Evolutionary conservation across 2,797 vertebrate genomes (phyloP).

Genomic region (Fundulus diaphanus): DNA sequence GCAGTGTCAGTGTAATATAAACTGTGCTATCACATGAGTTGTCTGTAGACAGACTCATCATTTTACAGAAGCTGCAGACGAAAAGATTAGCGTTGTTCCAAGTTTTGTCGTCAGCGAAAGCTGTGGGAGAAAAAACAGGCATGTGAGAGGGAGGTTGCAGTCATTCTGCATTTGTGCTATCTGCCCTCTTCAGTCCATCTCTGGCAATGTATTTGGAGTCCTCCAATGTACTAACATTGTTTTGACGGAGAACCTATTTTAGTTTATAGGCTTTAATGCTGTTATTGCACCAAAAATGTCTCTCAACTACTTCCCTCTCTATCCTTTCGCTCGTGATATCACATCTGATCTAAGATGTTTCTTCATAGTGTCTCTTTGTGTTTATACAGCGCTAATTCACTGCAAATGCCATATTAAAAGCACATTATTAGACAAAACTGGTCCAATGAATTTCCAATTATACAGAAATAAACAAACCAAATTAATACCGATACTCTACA

Average conservation of each 20-base stretch:
- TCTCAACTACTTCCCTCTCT: too few relatives aligned
- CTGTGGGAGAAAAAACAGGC: conserved; percentile 20
- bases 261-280: too few relatives aligned
- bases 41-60: conserved; percentile 21
- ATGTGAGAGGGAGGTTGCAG: conserved; percentile 30
- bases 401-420: neutral
- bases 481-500: neutral
- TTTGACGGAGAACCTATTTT: neutral
- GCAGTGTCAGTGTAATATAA: conserved; percentile 37
- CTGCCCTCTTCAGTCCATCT: conserved; percentile 41
- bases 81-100: conserved; percentile 31
- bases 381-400: neutral
- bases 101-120: conserved; percentile 36
- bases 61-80: conserved; percentile 37
- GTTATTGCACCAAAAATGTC: too few relatives aligned
- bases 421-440: neutral
- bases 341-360: too few relatives aligned
- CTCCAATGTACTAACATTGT: conserved; percentile 18
- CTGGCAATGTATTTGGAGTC: conserved; percentile 36
- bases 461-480: neutral
- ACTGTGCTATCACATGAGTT: conserved; percentile 27
- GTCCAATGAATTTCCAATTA: neutral
- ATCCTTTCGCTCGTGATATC: too few relatives aligned
- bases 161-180: conserved; percentile 22
- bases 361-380: neutral